Conservation (phyloP, 2,888 invertebrate genomes). For the Baronia brevicornis region DNA sequence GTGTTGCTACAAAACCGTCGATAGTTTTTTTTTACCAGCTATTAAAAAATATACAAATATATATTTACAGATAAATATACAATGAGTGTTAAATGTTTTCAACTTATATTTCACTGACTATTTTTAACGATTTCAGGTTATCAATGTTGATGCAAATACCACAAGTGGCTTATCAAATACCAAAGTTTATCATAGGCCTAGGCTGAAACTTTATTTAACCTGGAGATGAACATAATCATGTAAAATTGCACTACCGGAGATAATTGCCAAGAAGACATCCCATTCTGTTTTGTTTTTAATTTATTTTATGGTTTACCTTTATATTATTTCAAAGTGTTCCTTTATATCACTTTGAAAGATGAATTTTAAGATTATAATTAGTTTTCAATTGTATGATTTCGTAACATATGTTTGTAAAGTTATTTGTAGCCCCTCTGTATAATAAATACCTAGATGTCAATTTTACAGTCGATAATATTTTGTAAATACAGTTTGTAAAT, state of each 20-base stretch:
- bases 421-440: not conserved
- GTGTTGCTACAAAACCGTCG: no score
- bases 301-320: slow-evolving; percentile 7
- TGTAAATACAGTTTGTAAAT: slow-evolving; percentile 29
- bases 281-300: slow-evolving; percentile 15
- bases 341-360: slow-evolving; percentile 5
- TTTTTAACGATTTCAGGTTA: slow-evolving; percentile 77
- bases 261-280: slow-evolving; percentile 24
- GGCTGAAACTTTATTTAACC: slow-evolving; percentile 69
- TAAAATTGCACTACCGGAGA: slow-evolving; percentile 30
- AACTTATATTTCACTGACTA: slow-evolving; percentile 5
- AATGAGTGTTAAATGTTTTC: no score
- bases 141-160: slow-evolving; percentile 91
- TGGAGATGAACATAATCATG: slow-evolving; percentile 18
- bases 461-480: slow-evolving; percentile 13
- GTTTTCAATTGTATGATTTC: slow-evolving; percentile 10
- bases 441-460: no score
- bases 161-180: slow-evolving; percentile 86
- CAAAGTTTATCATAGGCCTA: slow-evolving; percentile 89
- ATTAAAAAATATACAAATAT: no score
- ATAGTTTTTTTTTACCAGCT: no score
- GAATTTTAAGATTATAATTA: slow-evolving; percentile 7
- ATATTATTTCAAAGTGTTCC: slow-evolving; percentile 8
- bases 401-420: slow-evolving; percentile 4
- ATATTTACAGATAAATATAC: no score